Evolutionary conservation across 2,113 vertebrate species (phyloP).

Genomic region (Entomyzon cyanotis): DNA sequence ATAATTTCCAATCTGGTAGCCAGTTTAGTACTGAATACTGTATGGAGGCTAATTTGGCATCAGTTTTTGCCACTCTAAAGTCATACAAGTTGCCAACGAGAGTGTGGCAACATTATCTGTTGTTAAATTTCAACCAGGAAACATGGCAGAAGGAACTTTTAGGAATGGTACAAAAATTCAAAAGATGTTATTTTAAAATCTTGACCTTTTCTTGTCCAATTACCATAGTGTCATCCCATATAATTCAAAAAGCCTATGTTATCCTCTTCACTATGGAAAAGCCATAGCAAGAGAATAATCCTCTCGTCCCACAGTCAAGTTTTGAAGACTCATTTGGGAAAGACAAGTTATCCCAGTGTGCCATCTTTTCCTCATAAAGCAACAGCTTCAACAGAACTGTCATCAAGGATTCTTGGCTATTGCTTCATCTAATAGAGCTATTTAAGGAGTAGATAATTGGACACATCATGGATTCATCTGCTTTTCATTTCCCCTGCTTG

Average conservation of each 20-base stretch:
- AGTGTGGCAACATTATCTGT: background rate
- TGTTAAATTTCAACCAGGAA: background rate
- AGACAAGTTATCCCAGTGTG: background rate
- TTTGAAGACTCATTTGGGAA: background rate
- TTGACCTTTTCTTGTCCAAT: background rate
- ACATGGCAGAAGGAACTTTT: background rate
- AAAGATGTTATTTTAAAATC: background rate
- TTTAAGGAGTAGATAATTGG: constrained; percentile 18
- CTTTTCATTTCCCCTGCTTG: constrained; percentile 5
- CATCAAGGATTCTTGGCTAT: background rate
- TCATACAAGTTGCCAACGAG: background rate
- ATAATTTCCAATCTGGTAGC: background rate
- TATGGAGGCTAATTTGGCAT: background rate
- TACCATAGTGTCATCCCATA: background rate
- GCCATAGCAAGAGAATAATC: background rate
- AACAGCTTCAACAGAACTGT: background rate
- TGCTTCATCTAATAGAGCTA: constrained; percentile 29
- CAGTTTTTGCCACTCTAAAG: background rate
- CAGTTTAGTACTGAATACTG: background rate
- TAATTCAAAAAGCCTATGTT: background rate
- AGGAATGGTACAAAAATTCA: background rate
- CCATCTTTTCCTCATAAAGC: background rate
- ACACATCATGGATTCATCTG: constrained; percentile 5
- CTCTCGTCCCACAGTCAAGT: background rate
- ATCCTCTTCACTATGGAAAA: background rate